Base-by-base conservation (phyloP, 2,888 invertebrate species). In the Maniola hyperantus region DNA sequence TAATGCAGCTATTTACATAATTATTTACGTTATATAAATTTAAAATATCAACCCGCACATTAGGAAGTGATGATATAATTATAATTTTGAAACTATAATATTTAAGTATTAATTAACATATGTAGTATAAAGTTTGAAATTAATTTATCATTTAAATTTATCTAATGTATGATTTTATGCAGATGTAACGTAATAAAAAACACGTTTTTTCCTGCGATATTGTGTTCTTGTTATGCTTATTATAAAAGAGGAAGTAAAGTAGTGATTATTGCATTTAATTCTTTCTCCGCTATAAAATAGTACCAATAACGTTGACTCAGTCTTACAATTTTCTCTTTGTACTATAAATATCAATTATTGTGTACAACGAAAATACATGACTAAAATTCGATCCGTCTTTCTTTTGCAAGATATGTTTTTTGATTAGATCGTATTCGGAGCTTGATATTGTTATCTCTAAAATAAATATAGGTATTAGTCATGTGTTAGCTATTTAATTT, bases 31-130 rank as follows among this genome's bases (percentile, higher is more conserved):
- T 50, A 50, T 20, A 50, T 50, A 53, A 33, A 36, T 36, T 55
- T 36, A 18, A 55, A 55, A 55, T 55, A 55, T 55, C 55, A 55
- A 55, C 55, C 36, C 36, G 8, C 55, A 36, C 15, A 55, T 55
- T 39, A 55, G 55, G 55, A 55, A 55, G 55, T 55, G 39, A 39
- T 55, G 18, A 39, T 55, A 55, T 55, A 18, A 55, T 36, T 15
- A 36, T 33, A 55, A 55, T 55, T 55, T 36, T 11, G 39, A 55
- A 48, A 15, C 18, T 48, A 48, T 48, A 48, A n/a, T n/a, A n/a
- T n/a, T n/a, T n/a, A n/a, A n/a, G n/a, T 48, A 48, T 48, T 15
- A 48, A 10, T 8, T 48, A 48, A 18, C 7, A 48, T 15, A 18
- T 8, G 48, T 48, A 7, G 15, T 8, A 18, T 48, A 48, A 18